Conservation (phyloP, 1,140 invertebrate species). For the Trialeurodes vaporariorum region DNA sequence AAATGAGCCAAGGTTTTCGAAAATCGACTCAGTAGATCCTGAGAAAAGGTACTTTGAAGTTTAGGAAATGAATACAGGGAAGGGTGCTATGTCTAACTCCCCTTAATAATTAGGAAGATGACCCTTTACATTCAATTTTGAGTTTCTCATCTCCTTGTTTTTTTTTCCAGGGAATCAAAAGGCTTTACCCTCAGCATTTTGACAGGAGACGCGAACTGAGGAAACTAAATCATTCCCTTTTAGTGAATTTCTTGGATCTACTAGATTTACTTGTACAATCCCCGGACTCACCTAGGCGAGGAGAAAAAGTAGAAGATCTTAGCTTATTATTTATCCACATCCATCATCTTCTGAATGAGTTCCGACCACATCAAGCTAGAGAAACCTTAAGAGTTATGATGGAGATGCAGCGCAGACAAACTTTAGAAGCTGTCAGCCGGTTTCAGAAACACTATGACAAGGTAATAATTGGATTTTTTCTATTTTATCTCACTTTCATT, state of each 20-base stretch:
- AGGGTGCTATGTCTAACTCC: too few species aligned
- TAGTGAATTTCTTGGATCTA: constrained; percentile 93
- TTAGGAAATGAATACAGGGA: too few species aligned
- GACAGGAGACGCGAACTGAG: constrained; percentile 91
- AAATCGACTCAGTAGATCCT: too few species aligned
- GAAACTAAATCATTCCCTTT: constrained; percentile 91
- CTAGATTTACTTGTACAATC: constrained; percentile 87
- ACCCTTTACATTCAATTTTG: too few species aligned
- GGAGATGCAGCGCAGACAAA: constrained; percentile 84
- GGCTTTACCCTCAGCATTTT: constrained; percentile 90
- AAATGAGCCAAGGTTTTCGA: background rate
- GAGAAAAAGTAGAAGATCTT: constrained; percentile 93
- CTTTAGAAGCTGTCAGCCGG: constrained; percentile 74
- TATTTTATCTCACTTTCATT: too few species aligned
- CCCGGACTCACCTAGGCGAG: constrained; percentile 79
- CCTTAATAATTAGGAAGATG: background rate
- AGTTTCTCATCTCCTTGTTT: constrained; percentile 14
- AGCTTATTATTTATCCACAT: constrained; percentile 96
- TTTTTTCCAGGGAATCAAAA: constrained; percentile 67
- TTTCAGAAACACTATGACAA: constrained; percentile 91
- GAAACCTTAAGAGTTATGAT: constrained; percentile 94
- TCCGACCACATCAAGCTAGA: constrained; percentile 88
- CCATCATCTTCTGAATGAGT: constrained; percentile 96
- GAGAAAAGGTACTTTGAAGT: too few species aligned
- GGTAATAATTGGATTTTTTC: constrained; percentile 33